Evolutionary conservation across 2,113 vertebrate species (phyloP).

Genomic region (Alectura lathami): DNA sequence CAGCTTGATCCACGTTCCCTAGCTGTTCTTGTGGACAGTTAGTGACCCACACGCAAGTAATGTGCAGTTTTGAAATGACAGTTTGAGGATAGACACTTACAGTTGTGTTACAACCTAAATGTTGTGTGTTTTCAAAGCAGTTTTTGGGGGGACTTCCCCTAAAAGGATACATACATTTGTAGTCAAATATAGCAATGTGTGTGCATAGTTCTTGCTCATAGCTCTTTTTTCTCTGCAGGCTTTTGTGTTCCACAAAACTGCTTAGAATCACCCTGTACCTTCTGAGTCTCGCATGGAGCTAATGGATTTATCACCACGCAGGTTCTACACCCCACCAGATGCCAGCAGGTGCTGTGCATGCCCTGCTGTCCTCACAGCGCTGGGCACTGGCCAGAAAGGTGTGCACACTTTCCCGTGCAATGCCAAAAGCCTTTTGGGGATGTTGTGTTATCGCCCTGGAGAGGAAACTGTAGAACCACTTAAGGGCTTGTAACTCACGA

Average conservation of each 20-base stretch:
- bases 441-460: background rate
- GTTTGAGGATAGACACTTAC: too few species aligned
- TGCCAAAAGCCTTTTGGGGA: background rate
- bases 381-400: background rate
- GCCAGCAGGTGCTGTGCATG: fast-evolving
- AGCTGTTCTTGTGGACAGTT: background rate
- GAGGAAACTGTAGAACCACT: conserved; percentile 51
- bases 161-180: fast-evolving
- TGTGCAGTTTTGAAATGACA: background rate
- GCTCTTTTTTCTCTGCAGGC: background rate
- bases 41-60: background rate
- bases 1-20: background rate
- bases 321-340: background rate
- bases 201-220: background rate
- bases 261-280: background rate
- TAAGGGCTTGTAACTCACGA: background rate
- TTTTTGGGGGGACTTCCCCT: background rate
- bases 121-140: background rate
- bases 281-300: background rate
- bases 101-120: too few species aligned
- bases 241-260: background rate
- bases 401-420: background rate
- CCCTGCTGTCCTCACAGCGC: background rate
- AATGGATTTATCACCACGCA: background rate
- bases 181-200: background rate